Percentiles rank a stretch among this genome's conserved stretches.
These are phyloP conservation scores for Ectemnius continuus DNA, from an alignment of 2,888 invertebrate genomes.

Conservation along the genomic window DNA sequence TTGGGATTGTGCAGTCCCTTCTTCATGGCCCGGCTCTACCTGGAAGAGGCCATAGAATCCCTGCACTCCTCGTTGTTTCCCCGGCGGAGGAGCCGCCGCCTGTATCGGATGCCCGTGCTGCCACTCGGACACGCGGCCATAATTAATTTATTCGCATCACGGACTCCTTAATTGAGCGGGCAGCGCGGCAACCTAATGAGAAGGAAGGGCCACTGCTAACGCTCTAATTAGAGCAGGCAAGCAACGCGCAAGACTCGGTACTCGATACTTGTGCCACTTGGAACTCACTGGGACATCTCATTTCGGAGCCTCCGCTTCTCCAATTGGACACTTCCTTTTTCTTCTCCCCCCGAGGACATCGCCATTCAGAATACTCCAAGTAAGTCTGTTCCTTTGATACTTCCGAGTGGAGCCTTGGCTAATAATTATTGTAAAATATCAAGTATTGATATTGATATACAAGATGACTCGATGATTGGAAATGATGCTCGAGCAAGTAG, in stretches of 20 bases:
- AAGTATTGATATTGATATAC: too few relatives aligned
- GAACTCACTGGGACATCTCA: background rate
- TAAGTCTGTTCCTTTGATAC: too few relatives aligned
- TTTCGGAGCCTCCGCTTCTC: background rate
- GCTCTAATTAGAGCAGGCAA: conserved; percentile 7
- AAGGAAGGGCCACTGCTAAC: conserved; percentile 9
- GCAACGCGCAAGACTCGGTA: background rate
- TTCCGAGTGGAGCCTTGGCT: too few relatives aligned
- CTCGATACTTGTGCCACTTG: background rate
- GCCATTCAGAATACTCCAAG: too few relatives aligned
- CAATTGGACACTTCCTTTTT: background rate
- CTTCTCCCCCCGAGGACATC: too few relatives aligned
- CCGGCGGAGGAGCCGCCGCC: conserved; percentile 27
- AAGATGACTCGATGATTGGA: too few relatives aligned
- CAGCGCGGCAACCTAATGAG: conserved; percentile 49
- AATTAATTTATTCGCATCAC: conserved; percentile 66
- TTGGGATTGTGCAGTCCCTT: conserved; percentile 9
- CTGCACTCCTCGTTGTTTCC: conserved; percentile 10
- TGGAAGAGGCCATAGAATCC: background rate
- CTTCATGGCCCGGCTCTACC: background rate
- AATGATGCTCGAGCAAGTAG: too few relatives aligned
- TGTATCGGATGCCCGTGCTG: conserved; percentile 26
- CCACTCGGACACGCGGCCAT: conserved; percentile 34
- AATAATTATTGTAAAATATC: too few relatives aligned
- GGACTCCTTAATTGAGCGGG: conserved; percentile 62